Evolutionary conservation across 1,140 invertebrate genomes (phyloP), one percentile per base, ranked within the genome.

Genomic region (Bombus ignitus): DNA sequence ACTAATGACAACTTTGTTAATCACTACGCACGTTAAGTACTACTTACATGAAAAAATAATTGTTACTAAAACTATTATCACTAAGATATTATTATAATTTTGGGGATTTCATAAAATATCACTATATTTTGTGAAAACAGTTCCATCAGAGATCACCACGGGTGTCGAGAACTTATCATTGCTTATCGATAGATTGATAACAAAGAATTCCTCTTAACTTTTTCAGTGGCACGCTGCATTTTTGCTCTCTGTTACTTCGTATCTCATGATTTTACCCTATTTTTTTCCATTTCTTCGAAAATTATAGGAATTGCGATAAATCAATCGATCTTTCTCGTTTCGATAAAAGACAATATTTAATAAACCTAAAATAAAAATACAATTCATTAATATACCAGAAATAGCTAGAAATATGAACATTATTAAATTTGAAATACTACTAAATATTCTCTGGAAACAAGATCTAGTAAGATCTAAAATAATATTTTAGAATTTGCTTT

Each of bases 201-300:
- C 35, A 39, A 83, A 8, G 8, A 53, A 12, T 59, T 65, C 12
- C n/a, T 76, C 22, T 18, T 39, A 71, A 39, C 18, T 2, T 35
- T 53, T 76, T 75, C 59, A 81, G 47, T 59, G n/a, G 81, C 81
- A 83, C 81, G 72, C 57, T 76, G 44, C 73, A 77, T 32, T 39
- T 35, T 70, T 53, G 65, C 62, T 28, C 44, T 77, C 39, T 74
- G 13, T 62, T 53, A 57, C 37, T 81, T 81, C 68, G 70, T 73
- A 12, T 62, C 2, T 5, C 70, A 65, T 44, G 5, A 53, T 13
- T 53, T 71, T 71, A 53, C 35, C 44, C 25, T 53, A 6, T 81
- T 15, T 32, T 28, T 22, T 35, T n/a, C 25, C 47, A 32, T 79
- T 15, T 76, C 28, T 75, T 65, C 44, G 59, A 47, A 32, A 66